phyloP scores from a whole-genome alignment of 2,888 invertebrate species.

The Scelioninae gen. 1 region DNA sequence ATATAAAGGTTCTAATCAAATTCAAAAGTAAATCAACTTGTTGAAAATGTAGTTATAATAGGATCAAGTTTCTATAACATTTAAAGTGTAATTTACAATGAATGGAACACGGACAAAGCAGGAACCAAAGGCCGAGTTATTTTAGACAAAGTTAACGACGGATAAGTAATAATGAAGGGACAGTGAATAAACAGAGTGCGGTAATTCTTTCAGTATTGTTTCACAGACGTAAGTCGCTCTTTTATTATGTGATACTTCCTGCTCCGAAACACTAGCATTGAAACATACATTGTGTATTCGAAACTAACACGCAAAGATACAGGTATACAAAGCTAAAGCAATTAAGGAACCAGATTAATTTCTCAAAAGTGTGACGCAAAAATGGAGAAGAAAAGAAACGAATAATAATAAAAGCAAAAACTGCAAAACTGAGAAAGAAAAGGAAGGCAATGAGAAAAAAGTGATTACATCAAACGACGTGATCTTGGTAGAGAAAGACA shows the following conservation, averaged over 20 bases:
- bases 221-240: constrained; percentile 81
- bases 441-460: constrained; percentile 59
- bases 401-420: constrained; percentile 47
- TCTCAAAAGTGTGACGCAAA: constrained; percentile 49
- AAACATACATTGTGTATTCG: constrained; percentile 31
- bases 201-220: constrained; percentile 78
- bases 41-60: too few relatives aligned
- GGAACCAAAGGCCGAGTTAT: constrained; percentile 6
- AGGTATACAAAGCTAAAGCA: constrained; percentile 46
- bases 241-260: constrained; percentile 82
- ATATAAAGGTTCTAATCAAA: too few relatives aligned
- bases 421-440: constrained; percentile 45
- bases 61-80: too few relatives aligned
- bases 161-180: constrained; percentile 68
- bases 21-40: too few relatives aligned
- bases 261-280: constrained; percentile 66
- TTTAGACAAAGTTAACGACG: constrained; percentile 72
- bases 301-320: constrained; percentile 55
- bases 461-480: constrained; percentile 67
- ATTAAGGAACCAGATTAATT: constrained; percentile 63
- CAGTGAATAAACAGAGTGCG: constrained; percentile 64
- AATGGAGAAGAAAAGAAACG: constrained; percentile 35
- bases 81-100: too few relatives aligned
- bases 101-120: too few relatives aligned
- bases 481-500: constrained; percentile 55